Conservation (phyloP, 2,113 vertebrate species). For the Rousettus leschenaultii region DNA sequence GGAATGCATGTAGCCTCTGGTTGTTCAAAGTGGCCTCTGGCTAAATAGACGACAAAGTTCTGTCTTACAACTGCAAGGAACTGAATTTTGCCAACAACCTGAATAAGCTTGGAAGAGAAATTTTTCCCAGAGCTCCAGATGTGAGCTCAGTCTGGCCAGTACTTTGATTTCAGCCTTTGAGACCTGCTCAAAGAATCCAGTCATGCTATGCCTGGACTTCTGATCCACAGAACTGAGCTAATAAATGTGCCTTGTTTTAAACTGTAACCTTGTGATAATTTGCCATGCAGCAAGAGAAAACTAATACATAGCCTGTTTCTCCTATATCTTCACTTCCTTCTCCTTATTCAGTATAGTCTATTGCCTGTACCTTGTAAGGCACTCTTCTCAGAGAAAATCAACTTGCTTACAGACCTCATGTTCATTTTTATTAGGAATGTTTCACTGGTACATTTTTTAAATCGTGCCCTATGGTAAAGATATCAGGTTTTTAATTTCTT, state of each 20-base stretch:
- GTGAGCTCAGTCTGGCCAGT: background rate
- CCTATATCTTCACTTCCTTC: background rate
- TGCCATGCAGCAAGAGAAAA: background rate
- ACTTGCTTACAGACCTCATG: background rate
- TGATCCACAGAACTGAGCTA: background rate
- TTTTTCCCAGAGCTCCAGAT: background rate
- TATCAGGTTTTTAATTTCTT: background rate
- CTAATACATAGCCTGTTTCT: background rate
- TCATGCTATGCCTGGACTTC: background rate
- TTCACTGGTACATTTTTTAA: background rate
- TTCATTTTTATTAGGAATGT: background rate
- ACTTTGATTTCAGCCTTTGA: background rate
- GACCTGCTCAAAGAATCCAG: background rate
- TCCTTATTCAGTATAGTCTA: background rate
- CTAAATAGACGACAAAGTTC: background rate
- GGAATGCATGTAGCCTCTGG: background rate
- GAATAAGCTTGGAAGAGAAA: background rate
- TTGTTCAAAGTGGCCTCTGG: background rate
- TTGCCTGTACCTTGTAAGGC: background rate
- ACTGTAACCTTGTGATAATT: background rate
- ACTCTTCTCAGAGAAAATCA: background rate
- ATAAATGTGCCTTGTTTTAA: background rate
- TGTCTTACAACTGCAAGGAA: background rate
- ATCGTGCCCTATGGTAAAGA: too few relatives aligned
- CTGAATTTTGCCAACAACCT: background rate